Evolutionary conservation across 92 coral and sea anemone species (phyloP).

Genomic region (Meandrina meandrites): DNA sequence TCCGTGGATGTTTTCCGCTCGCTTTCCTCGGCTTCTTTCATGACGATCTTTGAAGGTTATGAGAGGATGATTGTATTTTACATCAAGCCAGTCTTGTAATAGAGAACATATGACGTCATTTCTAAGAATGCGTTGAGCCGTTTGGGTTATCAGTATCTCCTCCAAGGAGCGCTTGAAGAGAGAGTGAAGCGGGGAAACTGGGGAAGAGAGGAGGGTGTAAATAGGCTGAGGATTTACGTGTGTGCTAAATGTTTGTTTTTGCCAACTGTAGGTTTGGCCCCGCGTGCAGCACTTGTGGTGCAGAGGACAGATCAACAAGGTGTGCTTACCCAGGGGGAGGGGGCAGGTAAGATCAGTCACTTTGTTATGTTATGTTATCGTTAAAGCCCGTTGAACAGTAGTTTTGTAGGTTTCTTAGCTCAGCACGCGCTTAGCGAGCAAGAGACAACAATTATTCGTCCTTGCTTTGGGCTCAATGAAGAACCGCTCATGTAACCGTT

Average conservation of each 20-base stretch:
- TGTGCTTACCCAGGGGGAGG: constrained; percentile 70
- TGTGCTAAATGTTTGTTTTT: not conserved
- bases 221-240: not conserved
- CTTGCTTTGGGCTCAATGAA: not conserved
- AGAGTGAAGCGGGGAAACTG: no score
- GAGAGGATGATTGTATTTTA: no score
- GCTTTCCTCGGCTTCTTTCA: no score
- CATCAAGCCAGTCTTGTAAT: no score
- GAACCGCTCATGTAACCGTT: no score
- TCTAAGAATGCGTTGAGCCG: no score
- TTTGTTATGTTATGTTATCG: not conserved
- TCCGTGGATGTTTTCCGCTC: no score
- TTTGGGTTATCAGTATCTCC: no score
- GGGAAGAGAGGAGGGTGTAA: not conserved
- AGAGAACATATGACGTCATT: no score
- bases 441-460: not conserved
- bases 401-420: not conserved
- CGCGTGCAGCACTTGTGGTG: constrained; percentile 90
- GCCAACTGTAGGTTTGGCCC: constrained; percentile 57
- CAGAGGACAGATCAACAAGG: constrained; percentile 82
- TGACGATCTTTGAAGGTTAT: no score
- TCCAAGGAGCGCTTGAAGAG: no score
- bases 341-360: constrained; percentile 54
- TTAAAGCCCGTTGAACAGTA: not conserved
- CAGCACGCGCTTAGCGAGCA: not conserved